Evolutionary conservation across 2,888 invertebrate species (phyloP).

Genomic region (Agriopis aurantiaria): DNA sequence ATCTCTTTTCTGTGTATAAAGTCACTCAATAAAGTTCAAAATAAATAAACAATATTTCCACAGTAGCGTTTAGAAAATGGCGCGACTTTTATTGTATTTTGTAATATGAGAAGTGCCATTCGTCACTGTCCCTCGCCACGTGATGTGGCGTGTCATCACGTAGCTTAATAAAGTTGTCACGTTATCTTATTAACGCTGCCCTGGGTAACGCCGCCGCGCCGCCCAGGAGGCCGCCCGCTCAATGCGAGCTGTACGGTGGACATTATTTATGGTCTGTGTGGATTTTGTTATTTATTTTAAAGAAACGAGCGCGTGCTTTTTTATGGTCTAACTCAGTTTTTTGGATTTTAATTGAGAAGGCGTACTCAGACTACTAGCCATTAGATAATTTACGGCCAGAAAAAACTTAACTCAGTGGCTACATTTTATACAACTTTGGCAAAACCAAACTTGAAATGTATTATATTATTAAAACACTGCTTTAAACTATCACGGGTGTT

Average conservation of each 20-base stretch:
- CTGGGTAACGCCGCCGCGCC: slow-evolving; percentile 22
- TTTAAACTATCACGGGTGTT: too few relatives aligned
- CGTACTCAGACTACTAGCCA: not conserved
- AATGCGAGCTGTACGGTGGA: not conserved
- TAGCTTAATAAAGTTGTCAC: slow-evolving; percentile 44
- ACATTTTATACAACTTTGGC: too few relatives aligned
- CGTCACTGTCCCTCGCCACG: slow-evolving; percentile 16
- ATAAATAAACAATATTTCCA: not conserved
- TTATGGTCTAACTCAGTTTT: too few relatives aligned
- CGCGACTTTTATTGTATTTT: not conserved
- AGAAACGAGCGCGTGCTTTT: too few relatives aligned
- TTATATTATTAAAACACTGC: too few relatives aligned
- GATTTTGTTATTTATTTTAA: not conserved
- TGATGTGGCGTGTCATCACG: slow-evolving; percentile 36
- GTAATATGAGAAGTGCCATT: slow-evolving; percentile 14
- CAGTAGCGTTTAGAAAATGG: not conserved
- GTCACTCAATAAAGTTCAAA: too few relatives aligned
- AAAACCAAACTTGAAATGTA: too few relatives aligned
- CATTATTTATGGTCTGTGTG: not conserved
- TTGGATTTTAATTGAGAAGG: not conserved
- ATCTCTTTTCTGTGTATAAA: too few relatives aligned
- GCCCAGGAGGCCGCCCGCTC: slow-evolving; percentile 14
- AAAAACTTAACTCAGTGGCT: too few relatives aligned
- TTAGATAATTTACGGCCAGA: too few relatives aligned
- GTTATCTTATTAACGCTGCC: slow-evolving; percentile 33